Base-by-base conservation (phyloP, 2,888 invertebrate genomes). In the Clitarchus hookeri region DNA sequence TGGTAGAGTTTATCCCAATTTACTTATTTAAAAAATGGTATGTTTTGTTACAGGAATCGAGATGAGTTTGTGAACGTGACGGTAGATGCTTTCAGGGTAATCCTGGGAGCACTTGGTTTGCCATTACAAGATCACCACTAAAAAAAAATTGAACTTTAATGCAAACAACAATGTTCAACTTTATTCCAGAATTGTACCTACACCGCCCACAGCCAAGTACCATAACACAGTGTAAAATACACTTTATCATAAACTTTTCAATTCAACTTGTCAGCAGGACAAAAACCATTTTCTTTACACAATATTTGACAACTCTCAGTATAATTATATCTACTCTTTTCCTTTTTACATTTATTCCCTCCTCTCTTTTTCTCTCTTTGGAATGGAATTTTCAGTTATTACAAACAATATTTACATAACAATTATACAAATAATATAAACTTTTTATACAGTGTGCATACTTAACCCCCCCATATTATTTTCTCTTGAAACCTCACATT, bases 191-290 rank as follows among this genome's bases (percentile, higher is more conserved):
- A 65, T 84, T 85, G 84, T 87, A 86, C 85, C 87, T 84, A 85
- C 85, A 85, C 85, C 85, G 48, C 44, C 85, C 80, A 85, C 84
- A 78, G 87, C 85, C 80, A 85, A 87, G 85, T 85, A 86, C 48
- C 86, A 86, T 84, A 86, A 84, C 79, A 83, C 77, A 86, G 53
- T 53, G 79, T 79, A 83, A 86, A 86, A 87, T 84, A 87, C 84
- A 86, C 48, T 2, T 48, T 48, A 13, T 48, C 48, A 48, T 48
- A 48, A 48, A 48, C 48, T 48, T 48, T 48, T 13, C 48, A 48
- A 16, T 11, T 48, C 48, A 48, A 48, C 48, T 48, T 6, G 48
- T 48, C 48, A 48, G 48, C 48, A 13, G 1, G 48, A 48, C 48
- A 48, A 48, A 48, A 48, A 11, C 8, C 11, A 48, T 48, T 48